Percentiles rank a stretch among this genome's conserved stretches.
These are phyloP conservation scores for Lates japonicus DNA, from an alignment of 2,797 vertebrate species.

Conservation along the genomic window DNA sequence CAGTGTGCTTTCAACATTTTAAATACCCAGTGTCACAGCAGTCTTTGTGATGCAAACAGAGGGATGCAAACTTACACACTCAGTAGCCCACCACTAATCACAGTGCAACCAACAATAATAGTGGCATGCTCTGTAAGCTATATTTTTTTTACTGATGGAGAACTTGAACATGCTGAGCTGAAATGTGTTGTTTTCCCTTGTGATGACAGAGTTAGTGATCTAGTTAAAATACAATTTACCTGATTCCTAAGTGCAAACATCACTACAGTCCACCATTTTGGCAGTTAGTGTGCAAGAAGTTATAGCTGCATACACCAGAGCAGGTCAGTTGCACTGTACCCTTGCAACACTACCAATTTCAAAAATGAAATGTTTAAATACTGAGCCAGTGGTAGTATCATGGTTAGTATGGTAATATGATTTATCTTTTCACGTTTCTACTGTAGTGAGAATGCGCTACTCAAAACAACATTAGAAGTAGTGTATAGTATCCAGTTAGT, in stretches of 20 bases:
- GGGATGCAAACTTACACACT: neutral
- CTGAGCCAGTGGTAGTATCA: neutral
- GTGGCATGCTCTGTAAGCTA: neutral
- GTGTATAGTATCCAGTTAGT: neutral
- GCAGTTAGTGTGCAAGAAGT: neutral
- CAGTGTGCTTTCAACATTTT: conserved; percentile 3
- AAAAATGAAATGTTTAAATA: neutral
- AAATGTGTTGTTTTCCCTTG: neutral
- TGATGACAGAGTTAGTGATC: neutral
- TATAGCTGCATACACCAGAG: neutral
- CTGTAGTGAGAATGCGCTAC: neutral
- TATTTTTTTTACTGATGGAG: neutral
- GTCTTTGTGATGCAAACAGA: neutral
- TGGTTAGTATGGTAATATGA: neutral
- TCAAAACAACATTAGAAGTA: neutral
- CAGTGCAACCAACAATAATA: neutral
- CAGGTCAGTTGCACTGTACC: neutral
- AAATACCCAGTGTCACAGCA: neutral
- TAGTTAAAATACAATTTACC: neutral
- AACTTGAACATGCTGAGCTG: neutral
- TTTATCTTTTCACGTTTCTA: neutral
- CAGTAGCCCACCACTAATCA: neutral
- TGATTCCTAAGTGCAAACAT: neutral
- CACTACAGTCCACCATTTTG: no score
- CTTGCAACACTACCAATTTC: neutral